Conservation (phyloP, 1,140 invertebrate species). For the Littorina saxatilis region DNA sequence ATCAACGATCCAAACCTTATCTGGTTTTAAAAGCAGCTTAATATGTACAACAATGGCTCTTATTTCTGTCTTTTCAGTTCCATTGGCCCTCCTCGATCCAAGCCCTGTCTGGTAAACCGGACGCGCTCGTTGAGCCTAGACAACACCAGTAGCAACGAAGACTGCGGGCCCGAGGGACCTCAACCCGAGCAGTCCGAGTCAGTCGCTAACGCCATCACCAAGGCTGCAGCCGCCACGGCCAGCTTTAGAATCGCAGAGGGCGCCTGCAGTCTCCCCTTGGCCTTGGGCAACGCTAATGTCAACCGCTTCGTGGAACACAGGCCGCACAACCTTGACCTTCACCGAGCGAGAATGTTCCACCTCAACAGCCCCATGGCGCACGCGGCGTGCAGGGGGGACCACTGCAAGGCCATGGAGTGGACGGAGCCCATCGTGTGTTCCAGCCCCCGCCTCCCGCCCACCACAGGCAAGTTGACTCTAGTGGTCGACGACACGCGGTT, state of each 20-base stretch:
- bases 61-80: too few species aligned
- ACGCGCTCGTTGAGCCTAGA: conserved; percentile 70
- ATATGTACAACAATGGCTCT: too few species aligned
- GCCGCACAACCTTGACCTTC: conserved; percentile 5
- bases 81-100: conserved; percentile 80
- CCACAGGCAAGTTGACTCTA: conserved; percentile 81
- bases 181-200: conserved; percentile 69
- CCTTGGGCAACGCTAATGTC: background rate
- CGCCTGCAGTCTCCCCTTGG: background rate
- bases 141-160: conserved; percentile 74
- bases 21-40: too few species aligned
- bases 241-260: conserved; percentile 65
- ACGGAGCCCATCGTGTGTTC: conserved; percentile 42
- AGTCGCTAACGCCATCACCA: conserved; percentile 78
- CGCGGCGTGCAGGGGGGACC: conserved; percentile 24
- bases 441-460: conserved; percentile 27
- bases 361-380: background rate
- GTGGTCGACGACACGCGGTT: conserved; percentile 96
- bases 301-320: background rate
- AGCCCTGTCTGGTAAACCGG: conserved; percentile 86
- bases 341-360: background rate
- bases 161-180: conserved; percentile 67
- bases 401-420: conserved; percentile 35
- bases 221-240: conserved; percentile 77
- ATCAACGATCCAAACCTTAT: too few species aligned